Evolutionary conservation across 2,113 vertebrate species (phyloP).

Genomic region (Hypomesus transpacificus): DNA sequence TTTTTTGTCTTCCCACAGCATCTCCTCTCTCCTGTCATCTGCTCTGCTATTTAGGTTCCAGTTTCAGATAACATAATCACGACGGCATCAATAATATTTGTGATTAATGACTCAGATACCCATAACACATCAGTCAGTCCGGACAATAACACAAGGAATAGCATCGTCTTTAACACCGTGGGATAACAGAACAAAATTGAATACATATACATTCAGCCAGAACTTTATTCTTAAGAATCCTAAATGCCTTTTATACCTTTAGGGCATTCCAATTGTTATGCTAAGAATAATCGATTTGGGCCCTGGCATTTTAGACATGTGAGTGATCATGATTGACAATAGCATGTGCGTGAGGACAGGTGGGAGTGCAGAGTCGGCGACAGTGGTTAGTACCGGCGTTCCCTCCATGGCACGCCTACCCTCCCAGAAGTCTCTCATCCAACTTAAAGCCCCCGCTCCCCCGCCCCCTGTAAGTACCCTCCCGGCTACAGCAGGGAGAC

Average conservation of each 20-base stretch:
- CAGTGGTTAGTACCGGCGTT: constrained; percentile 40
- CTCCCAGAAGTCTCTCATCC: constrained; percentile 58
- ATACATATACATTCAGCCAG: constrained; percentile 40
- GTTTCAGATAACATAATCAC: no score
- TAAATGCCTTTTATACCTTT: constrained; percentile 16
- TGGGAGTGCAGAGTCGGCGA: constrained; percentile 27
- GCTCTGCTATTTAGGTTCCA: no score
- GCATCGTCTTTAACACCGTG: constrained; percentile 9
- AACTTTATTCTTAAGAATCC: constrained; percentile 42
- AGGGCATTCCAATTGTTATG: constrained; percentile 51
- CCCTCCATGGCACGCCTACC: constrained; percentile 50
- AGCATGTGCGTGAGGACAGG: constrained; percentile 12
- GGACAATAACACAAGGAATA: constrained; percentile 12
- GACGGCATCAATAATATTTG: no score
- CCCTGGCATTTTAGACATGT: constrained; percentile 35
- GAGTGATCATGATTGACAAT: constrained; percentile 62
- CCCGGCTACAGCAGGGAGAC: constrained; percentile 59
- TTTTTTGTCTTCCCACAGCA: no score
- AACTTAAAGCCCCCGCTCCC: constrained; percentile 58
- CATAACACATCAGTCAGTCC: background rate
- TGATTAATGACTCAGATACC: background rate
- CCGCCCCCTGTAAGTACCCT: constrained; percentile 56
- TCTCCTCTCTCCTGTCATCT: no score
- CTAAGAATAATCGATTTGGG: constrained; percentile 47
- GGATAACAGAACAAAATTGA: constrained; percentile 17